Percentiles rank a stretch among this genome's conserved stretches.
These are phyloP conservation scores for Drosophila busckii DNA, from an alignment of 1,140 invertebrate species.

Conservation along the genomic window DNA sequence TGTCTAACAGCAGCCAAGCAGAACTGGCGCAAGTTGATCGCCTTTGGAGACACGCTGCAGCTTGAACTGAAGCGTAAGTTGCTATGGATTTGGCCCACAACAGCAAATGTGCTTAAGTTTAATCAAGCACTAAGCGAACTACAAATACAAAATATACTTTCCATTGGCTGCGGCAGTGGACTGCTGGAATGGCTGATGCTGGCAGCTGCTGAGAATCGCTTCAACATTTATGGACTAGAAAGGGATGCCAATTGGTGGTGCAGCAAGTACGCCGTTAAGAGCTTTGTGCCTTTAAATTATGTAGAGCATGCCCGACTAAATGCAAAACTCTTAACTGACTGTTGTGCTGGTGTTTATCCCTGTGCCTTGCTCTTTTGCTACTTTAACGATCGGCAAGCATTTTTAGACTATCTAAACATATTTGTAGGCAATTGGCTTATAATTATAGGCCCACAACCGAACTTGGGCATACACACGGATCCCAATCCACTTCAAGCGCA, in stretches of 20 bases:
- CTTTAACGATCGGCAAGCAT: conserved; percentile 85
- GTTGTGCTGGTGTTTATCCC: conserved; percentile 42
- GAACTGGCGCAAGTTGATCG: conserved; percentile 53
- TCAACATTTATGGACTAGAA: conserved; percentile 80
- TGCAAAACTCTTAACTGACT: conserved; percentile 56
- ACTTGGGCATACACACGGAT: conserved; percentile 83
- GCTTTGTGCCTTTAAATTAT: conserved; percentile 80
- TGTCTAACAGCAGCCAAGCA: conserved; percentile 32
- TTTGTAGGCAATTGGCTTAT: conserved; percentile 83
- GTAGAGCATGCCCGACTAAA: conserved; percentile 50
- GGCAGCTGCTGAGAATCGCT: conserved; percentile 55
- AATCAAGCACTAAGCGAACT: conserved; percentile 23
- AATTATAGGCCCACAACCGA: conserved; percentile 85
- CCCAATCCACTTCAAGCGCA: conserved; percentile 83
- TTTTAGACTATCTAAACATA: conserved; percentile 83
- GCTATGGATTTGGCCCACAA: conserved; percentile 82
- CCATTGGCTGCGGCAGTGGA: conserved; percentile 69
- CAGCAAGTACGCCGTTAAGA: conserved; percentile 81
- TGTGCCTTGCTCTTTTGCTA: conserved; percentile 87
- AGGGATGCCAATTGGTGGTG: conserved; percentile 83
- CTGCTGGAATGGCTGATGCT: conserved; percentile 65
- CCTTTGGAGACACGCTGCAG: conserved; percentile 40
- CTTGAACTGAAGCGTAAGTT: conserved; percentile 75
- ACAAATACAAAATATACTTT: conserved; percentile 39
- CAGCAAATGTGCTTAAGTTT: conserved; percentile 78